A percentile compares a stretch with the other conserved stretches of the same genome.
These are phyloP conservation scores for Idaea biselata DNA, from an alignment of 2,888 invertebrate species.

Conservation along the genomic window DNA sequence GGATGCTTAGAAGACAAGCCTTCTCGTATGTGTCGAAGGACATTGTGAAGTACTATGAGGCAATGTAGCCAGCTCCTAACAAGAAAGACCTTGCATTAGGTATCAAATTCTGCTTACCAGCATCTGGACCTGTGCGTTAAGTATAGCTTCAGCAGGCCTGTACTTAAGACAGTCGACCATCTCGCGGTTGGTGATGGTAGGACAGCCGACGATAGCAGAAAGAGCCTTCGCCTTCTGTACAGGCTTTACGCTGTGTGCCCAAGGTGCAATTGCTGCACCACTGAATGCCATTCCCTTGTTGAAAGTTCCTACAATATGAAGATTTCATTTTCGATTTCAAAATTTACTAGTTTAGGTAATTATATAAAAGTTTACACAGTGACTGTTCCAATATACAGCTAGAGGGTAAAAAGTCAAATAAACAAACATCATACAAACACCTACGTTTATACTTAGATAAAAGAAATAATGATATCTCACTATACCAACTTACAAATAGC, in stretches of 20 bases:
- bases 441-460: not conserved
- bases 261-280: conserved; percentile 83
- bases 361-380: not conserved
- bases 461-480: not conserved
- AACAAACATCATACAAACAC: not conserved
- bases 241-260: conserved; percentile 80
- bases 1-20: not conserved
- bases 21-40: not conserved
- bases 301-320: conserved; percentile 70
- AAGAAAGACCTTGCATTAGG: not conserved
- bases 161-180: conserved; percentile 84
- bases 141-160: conserved; percentile 81
- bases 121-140: conserved; percentile 76
- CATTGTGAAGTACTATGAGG: too few relatives aligned
- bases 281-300: conserved; percentile 85
- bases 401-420: not conserved
- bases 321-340: too few relatives aligned
- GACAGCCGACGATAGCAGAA: conserved; percentile 83
- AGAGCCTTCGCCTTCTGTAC: conserved; percentile 82
- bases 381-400: not conserved
- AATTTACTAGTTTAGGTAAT: too few relatives aligned
- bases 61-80: not conserved
- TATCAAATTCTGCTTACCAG: conserved; percentile 69
- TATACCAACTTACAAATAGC: not conserved
- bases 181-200: conserved; percentile 67